These are phyloP conservation scores for Lacerta viridis DNA, from an alignment of 2,797 vertebrate species.

Conservation along the genomic window DNA sequence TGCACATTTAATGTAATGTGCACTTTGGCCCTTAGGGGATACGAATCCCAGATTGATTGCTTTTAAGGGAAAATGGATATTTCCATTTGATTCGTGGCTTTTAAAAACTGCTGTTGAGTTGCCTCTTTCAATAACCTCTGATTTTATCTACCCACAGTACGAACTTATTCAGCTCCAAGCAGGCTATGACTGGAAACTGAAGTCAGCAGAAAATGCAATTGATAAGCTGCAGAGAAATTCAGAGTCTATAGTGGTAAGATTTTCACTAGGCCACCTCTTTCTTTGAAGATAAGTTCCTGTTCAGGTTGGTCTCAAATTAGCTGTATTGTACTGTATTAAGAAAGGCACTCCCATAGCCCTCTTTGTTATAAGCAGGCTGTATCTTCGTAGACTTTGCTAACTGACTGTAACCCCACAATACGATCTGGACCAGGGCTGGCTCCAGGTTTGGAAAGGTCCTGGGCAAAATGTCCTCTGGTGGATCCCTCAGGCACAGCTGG, in stretches of 20 bases:
- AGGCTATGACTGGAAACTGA: conserved; percentile 83
- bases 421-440: neutral
- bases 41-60: neutral
- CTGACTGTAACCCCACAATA: neutral
- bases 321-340: neutral
- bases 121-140: neutral
- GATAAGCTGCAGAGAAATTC: conserved; percentile 87
- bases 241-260: conserved; percentile 84
- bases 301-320: too few species aligned
- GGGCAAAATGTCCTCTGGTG: neutral
- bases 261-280: neutral
- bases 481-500: too few species aligned
- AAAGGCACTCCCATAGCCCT: neutral
- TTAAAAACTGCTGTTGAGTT: neutral
- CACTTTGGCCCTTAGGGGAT: neutral
- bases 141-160: conserved; percentile 70
- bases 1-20: neutral
- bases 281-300: neutral
- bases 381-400: neutral
- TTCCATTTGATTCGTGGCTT: neutral
- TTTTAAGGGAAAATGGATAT: neutral
- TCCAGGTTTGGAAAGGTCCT: neutral
- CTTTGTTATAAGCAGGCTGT: neutral
- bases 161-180: conserved; percentile 81
- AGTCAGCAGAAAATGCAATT: conserved; percentile 86